Evolutionary conservation across 2,113 vertebrate species (phyloP), one percentile per base, ranked within the genome.

Genomic region (Cyanocitta stelleri): DNA sequence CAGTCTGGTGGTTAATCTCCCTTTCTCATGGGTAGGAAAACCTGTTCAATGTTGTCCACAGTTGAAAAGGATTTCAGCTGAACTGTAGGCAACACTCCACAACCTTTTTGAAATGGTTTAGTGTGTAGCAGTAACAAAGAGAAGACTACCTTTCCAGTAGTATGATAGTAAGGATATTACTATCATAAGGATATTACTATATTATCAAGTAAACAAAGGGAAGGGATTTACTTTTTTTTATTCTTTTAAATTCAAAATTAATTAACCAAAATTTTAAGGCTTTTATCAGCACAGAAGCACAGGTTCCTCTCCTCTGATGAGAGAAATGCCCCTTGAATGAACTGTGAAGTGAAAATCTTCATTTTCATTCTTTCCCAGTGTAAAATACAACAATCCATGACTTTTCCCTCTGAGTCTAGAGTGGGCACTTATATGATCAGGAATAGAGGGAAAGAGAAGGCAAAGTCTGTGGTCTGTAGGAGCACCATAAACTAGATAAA

Each of bases 251-350:
- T 71, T 83, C 39, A 26, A 72, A 44, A 49, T 39, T n/a, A 0
- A 33, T 72, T 20, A 30, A n/a, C 18, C 7, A 51, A 78, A 48
- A 26, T 52, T 68, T 63, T 37, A 69, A 61, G 44, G 3, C 2
- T 18, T 54, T 80, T 85, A 33, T 41, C 35, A 68, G 4, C 52
- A 68, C 8, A 64, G 26, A 68, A 59, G 3, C 1, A 20, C 21
- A 26, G 3, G 3, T 55, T 64, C 6, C 8, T 81, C 88, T 82
- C 20, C 6, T 16, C 17, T 81, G 20, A 29, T 58, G 5, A 69
- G 4, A 59, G 4, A 4, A 67, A 5, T 3, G 1, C 1, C 46
- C 9, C 30, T 30, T 56, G 41, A 48, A 16, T 22, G n/a, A 75
- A 46, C 14, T 37, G 6, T 26, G 37, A 64, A 75, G 29, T 69